Base-by-base conservation (phyloP, 2,888 invertebrate genomes). In the Griposia aprilina region DNA sequence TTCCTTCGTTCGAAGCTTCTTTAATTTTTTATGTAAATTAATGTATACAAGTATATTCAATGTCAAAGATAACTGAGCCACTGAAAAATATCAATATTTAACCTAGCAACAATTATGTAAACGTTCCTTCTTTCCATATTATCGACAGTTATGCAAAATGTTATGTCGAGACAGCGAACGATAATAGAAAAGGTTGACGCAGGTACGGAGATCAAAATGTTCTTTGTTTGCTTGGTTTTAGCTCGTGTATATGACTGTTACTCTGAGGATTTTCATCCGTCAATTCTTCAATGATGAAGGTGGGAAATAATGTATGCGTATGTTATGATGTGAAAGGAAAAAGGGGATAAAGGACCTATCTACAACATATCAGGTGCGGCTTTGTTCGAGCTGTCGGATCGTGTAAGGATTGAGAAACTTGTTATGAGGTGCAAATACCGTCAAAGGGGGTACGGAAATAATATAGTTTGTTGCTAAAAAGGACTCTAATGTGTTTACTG, bases 211-310 rank as follows among this genome's bases (percentile, higher is more conserved):
- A 81, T 71, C 26, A 60, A 66, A 36, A 69, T 50, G 26, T 79
- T 76, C 50, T 60, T 82, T 85, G 65, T 75, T 81, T 77, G 50
- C 17, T 45, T 13, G 63, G 55, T 52, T 72, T 86, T 74, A 71
- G 60, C 30, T 66, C 52, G 48, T 74, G 63, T 85, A 69, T 71
- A 30, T 52, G 57, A 59, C 60, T 62, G 48, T 79, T 59, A 81
- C 1, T 36, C 11, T 50, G 30, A 71, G 60, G 70, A 57, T 78
- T 80, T 74, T 45, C 26, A 62, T 70, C 74, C 55, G 50, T 84
- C 62, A 57, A 84, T 80, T 75, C 55, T 67, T 41, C 20, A 65
- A 11, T 57, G 63, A 79, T 59, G 55, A 17, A 60, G 65, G 63
- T 68, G n/a, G 26, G 10, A 62, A 66, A 68, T 65, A 55, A 60